Evolutionary conservation across 2,797 vertebrate species (phyloP), one percentile per base, ranked within the genome.

Genomic region (Enteromius argenteus): DNA sequence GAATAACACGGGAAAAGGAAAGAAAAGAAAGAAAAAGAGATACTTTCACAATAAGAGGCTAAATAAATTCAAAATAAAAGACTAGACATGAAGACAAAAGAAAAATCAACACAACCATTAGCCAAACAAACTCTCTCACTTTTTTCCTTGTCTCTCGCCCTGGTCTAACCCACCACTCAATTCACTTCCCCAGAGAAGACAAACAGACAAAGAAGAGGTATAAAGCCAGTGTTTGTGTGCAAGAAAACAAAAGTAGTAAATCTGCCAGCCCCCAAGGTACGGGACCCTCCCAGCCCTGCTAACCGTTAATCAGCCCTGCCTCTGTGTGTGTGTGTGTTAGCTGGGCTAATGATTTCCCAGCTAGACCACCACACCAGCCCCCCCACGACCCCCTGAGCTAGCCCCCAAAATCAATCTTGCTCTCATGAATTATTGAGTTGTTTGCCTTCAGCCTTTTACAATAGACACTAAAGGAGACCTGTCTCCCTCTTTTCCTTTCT

Each of bases 401-500:
- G 85, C 85, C 84, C 88, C 87, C 76, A 83, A 89, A 88, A 89
- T 88, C 89, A 89, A 88, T 89, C 87, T 86, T 83, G 79, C 85
- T 91, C 95, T 96, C 94, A 96, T 97, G 96, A 97, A 96, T 97
- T 97, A 97, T 96, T 97, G 95, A 96, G 92, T 95, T 95, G 95
- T 96, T 96, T 96, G 95, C 94, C 93, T 94, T 96, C 93, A 93
- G 93, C 95, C 68, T 94, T 94, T 93, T 93, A 94, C 93, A 95
- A 94, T 92, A 94, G 93, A 94, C 92, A 94, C 93, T 90, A 92
- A 91, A 91, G 90, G 89, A 93, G 90, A 90, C 91, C 90, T 88
- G 90, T 87, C 83, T 67, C 74, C 87, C 72, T 85, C 88, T 91
- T 86, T 67, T 79, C 86, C 85, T 84, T 72, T 84, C 85, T 84